phyloP scores from a whole-genome alignment of 1,140 invertebrate genomes.

The Macrobrachium rosenbergii region DNA sequence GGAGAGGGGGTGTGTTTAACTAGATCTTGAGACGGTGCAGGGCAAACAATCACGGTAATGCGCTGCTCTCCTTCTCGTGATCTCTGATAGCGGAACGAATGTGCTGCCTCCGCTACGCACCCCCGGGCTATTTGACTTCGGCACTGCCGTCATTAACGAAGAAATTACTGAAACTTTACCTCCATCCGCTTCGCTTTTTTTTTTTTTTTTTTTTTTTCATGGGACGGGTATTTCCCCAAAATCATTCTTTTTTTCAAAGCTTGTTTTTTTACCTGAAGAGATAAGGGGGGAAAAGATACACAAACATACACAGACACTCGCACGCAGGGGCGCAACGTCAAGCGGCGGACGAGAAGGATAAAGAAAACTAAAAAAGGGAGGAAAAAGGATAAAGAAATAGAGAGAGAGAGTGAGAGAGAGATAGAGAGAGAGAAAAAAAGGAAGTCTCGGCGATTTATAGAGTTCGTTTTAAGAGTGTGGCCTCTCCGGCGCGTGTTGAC shows the following conservation, averaged over 20 bases:
- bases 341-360: neutral
- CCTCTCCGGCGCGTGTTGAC: neutral
- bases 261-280: neutral
- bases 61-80: no score
- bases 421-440: neutral
- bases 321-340: neutral
- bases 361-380: neutral
- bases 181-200: neutral
- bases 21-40: no score
- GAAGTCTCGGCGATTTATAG: constrained; percentile 6
- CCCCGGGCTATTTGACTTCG: neutral
- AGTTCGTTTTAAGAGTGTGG: constrained; percentile 1
- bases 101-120: neutral
- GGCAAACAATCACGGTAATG: no score
- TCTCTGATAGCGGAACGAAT: no score
- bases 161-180: constrained; percentile 24
- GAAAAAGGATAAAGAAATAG: neutral
- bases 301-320: neutral
- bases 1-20: no score
- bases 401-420: neutral
- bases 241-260: neutral
- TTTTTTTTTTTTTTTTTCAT: no score
- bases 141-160: constrained; percentile 6
- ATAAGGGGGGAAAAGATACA: neutral
- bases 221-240: no score